phyloP scores from a whole-genome alignment of 2,113 vertebrate species.

The Pelvicachromis taeniatus region DNA sequence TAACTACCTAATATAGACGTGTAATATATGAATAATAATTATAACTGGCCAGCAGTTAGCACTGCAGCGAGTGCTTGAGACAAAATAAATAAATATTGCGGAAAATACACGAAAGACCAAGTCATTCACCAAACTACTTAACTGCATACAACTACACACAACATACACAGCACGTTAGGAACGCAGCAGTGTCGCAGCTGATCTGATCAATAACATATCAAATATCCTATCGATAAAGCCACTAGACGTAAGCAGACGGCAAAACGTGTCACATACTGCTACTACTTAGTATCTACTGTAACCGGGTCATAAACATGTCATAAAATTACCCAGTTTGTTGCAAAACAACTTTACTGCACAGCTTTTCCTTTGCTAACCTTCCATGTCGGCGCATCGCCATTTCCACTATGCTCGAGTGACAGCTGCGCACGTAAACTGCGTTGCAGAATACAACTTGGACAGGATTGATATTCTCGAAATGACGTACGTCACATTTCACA shows the following conservation, averaged over 20 bases:
- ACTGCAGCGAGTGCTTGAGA: background rate
- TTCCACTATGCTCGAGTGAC: slow-evolving; percentile 38
- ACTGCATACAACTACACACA: background rate
- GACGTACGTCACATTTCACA: slow-evolving; percentile 29
- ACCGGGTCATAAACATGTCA: background rate
- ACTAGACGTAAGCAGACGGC: background rate
- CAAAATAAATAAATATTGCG: background rate
- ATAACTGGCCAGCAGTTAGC: background rate
- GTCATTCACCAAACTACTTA: background rate
- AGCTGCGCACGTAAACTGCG: slow-evolving; percentile 52
- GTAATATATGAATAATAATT: background rate
- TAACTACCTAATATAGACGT: background rate
- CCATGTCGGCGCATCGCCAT: slow-evolving; percentile 25
- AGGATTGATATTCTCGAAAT: slow-evolving; percentile 43
- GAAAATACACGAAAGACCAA: background rate
- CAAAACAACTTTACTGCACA: background rate
- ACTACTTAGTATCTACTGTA: background rate
- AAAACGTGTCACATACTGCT: background rate
- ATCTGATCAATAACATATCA: background rate
- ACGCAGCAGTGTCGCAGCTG: background rate
- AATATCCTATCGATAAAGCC: background rate
- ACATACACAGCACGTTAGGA: background rate
- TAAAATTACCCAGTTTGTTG: background rate
- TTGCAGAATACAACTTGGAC: slow-evolving; percentile 47
- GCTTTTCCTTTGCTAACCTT: slow-evolving; percentile 21